Percentiles rank a stretch among this genome's conserved stretches.
Conservation (phyloP, 2,797 vertebrate genomes). For the Gambusia yucatana region DNA sequence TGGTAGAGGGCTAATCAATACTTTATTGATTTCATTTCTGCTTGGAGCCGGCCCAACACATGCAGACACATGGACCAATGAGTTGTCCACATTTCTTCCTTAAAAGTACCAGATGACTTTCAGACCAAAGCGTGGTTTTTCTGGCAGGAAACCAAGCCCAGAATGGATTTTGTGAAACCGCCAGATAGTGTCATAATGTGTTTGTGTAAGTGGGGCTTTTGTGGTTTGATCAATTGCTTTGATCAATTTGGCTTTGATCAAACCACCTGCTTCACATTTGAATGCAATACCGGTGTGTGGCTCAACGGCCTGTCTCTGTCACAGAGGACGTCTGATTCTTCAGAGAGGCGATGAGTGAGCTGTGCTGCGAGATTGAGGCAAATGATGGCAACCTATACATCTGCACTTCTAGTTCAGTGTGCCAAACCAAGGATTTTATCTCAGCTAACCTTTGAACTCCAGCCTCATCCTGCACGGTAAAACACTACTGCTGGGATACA, state of each 20-base stretch:
- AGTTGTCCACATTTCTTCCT: background rate
- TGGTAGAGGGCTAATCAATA: background rate
- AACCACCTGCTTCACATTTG: slow-evolving; percentile 2
- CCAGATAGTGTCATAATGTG: slow-evolving; percentile 9
- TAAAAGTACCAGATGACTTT: background rate
- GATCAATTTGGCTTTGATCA: slow-evolving; percentile 12
- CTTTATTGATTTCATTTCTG: background rate
- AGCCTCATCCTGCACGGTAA: background rate
- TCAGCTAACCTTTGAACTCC: background rate
- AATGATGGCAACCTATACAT: background rate
- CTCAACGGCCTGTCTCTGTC: background rate
- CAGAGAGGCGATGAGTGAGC: background rate
- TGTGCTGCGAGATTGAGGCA: background rate
- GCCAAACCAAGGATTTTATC: background rate
- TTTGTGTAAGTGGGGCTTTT: background rate
- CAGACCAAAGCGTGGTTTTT: background rate
- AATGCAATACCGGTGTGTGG: slow-evolving; percentile 7
- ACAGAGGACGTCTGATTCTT: background rate
- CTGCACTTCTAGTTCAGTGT: background rate
- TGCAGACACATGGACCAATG: background rate
- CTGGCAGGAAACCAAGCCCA: background rate
- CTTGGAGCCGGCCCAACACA: background rate
- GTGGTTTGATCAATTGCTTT: too few relatives aligned
- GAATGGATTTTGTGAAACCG: background rate
- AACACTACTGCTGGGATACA: background rate